phyloP scores from a whole-genome alignment of 1,140 invertebrate species.

The Arion vulgaris region DNA sequence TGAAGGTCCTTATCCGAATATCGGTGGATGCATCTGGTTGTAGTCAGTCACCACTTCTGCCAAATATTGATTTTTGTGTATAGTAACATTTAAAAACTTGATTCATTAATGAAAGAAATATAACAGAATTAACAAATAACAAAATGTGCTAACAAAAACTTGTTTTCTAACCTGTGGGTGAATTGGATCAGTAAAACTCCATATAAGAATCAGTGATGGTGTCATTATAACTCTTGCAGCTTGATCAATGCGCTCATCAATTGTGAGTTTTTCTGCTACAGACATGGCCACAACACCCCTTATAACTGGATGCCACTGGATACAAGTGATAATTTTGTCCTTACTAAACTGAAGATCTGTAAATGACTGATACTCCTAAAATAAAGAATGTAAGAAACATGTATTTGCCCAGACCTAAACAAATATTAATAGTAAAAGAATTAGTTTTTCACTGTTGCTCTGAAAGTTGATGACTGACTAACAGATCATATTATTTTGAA shows the following conservation, averaged over 20 bases:
- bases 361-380: conserved; percentile 74
- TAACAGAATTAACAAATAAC: too few species aligned
- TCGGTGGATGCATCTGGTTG: too few species aligned
- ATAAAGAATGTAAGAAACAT: background rate
- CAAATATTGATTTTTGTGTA: too few species aligned
- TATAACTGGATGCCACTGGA: conserved; percentile 74
- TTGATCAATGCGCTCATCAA: conserved; percentile 73
- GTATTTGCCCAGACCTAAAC: too few species aligned
- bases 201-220: conserved; percentile 73
- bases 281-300: conserved; percentile 73
- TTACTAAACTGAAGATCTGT: conserved; percentile 73
- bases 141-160: background rate
- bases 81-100: too few species aligned
- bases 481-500: too few species aligned
- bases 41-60: too few species aligned
- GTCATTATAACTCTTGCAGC: conserved; percentile 72
- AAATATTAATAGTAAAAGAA: too few species aligned
- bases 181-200: conserved; percentile 74
- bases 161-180: conserved; percentile 71
- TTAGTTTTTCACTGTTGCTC: too few species aligned
- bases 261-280: conserved; percentile 69
- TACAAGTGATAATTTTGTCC: conserved; percentile 72
- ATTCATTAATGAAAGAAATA: too few species aligned
- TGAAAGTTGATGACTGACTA: too few species aligned
- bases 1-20: too few species aligned